Percentiles rank a stretch among this genome's conserved stretches.
Conservation (phyloP, 2,113 vertebrate species). For the Upupa epops region DNA sequence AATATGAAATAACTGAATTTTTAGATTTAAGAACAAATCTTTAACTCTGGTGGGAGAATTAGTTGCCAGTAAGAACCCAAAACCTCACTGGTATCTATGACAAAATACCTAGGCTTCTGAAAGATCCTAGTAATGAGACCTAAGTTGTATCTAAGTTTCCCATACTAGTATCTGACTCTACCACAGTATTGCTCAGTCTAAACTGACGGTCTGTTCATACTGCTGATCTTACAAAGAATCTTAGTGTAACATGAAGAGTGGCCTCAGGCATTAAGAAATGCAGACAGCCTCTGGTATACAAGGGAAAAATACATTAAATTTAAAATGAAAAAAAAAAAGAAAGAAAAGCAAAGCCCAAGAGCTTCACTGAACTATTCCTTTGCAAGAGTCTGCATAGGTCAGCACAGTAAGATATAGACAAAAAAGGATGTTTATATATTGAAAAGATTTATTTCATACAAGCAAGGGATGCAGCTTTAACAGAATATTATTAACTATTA, state of each 20-base stretch:
- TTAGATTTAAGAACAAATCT: background rate
- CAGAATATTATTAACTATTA: background rate
- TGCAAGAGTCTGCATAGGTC: background rate
- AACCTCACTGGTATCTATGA: background rate
- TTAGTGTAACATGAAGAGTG: background rate
- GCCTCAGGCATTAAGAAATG: background rate
- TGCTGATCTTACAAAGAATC: background rate
- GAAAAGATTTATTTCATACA: background rate
- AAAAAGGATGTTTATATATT: background rate
- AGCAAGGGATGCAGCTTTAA: background rate
- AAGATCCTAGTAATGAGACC: background rate
- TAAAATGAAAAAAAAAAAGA: rapidly evolving
- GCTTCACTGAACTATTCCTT: background rate
- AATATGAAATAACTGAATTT: background rate
- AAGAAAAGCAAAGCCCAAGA: background rate
- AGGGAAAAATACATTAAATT: background rate
- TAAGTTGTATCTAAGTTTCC: no score
- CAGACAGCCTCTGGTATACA: background rate
- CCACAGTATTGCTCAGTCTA: background rate
- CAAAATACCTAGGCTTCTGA: background rate
- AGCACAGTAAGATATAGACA: background rate
- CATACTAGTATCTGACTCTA: background rate
- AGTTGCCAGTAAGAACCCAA: background rate
- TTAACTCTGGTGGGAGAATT: background rate
- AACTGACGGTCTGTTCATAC: background rate